Base-by-base conservation (phyloP, 37 sponge, comb jelly and placozoan species). In the Tethya wilhelma region DNA sequence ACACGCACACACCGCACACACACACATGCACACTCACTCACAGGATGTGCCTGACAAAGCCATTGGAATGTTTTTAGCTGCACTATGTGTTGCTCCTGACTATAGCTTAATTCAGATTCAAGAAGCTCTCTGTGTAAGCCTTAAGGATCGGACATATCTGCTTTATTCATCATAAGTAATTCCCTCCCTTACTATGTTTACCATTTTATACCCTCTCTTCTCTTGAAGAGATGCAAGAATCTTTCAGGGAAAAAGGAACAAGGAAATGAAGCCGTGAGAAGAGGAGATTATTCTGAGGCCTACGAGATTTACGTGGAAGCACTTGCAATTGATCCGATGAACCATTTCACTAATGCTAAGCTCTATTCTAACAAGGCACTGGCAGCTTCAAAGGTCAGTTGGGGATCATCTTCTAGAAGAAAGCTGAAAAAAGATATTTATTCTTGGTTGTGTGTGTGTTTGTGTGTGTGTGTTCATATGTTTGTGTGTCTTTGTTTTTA, bases 291-390 rank as follows among this genome's bases (percentile, higher is more conserved):
- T 49, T 44, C 85, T 28, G 85, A 74, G 59, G 97, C 99, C 0
- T 60, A 82, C 43, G 81, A 89, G 6, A 38, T 86, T 0, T 99
- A 99, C 79, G 79, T 81, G 43, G 95, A 89, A 22, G 99, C 97
- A 6, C 87, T 99, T 3, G 56, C n/a, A 2, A 83, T 99, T 36
- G 97, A 96, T 69, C 95, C 93, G 0, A 55, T 78, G 60, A 99
- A 99, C 75, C 64, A 38, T 30, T 49, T 58, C 34, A 92, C 93
- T 12, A 99, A 99, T 74, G 93, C 99, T 12, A 99, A 99, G 66
- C 82, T 99, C 19, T 81, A 88, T 73, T 96, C 92, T 62, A 99
- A 99, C 79, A 77, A 93, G 68, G 99, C 95, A 9, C 83, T 94
- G 31, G 91, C 75, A 6, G 82, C 59, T 34, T 90, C 93, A 73